phyloP scores from a whole-genome alignment of 1,140 invertebrate species.

The Sitobion miscanthi region DNA sequence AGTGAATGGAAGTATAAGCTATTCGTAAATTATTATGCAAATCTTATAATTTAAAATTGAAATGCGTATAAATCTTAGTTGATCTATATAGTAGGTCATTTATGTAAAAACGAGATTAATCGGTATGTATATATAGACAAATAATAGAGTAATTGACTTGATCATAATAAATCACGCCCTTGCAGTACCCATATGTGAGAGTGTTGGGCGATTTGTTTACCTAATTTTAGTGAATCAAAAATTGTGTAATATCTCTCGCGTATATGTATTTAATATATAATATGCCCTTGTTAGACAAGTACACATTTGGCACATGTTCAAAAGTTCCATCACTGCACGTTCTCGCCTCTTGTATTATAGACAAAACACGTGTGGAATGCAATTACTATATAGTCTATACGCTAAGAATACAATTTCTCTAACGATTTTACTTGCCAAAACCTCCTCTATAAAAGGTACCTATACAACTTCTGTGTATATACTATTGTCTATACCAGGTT shows the following conservation, averaged over 20 bases:
- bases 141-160: not conserved
- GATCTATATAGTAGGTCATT: not conserved
- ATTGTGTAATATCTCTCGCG: not conserved
- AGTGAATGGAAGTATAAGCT: not conserved
- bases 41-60: not conserved
- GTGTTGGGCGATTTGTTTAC: constrained; percentile 13
- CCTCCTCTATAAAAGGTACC: not conserved
- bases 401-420: not conserved
- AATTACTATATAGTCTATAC: not conserved
- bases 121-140: not conserved
- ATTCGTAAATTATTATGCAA: not conserved
- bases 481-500: not conserved
- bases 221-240: constrained; percentile 34
- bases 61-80: not conserved
- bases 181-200: not conserved
- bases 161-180: constrained; percentile 4
- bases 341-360: not conserved
- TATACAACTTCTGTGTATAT: not conserved
- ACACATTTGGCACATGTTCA: constrained; percentile 36
- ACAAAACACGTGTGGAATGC: constrained; percentile 31
- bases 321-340: constrained; percentile 24
- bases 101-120: not conserved
- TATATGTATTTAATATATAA: not conserved
- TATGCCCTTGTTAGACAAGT: constrained; percentile 16
- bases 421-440: constrained; percentile 19